Conservation (phyloP, 1,140 invertebrate genomes). For the Apis dorsata region DNA sequence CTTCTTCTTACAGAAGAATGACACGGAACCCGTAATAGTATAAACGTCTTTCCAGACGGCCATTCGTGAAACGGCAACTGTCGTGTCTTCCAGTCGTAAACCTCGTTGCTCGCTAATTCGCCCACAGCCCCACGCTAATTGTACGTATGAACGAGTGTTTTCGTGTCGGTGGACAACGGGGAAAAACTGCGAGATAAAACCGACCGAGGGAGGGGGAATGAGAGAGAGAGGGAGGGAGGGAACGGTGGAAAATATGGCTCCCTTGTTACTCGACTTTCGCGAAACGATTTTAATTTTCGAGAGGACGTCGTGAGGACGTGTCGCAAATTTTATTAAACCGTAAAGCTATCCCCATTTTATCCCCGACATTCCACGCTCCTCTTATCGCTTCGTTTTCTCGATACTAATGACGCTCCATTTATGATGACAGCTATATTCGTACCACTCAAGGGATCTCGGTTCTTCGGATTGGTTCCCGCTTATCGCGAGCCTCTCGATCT, state of each 20-base stretch:
- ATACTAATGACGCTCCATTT: background rate
- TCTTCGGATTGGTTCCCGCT: background rate
- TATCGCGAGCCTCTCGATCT: too few relatives aligned
- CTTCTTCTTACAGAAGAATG: background rate
- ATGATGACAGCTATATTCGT: background rate
- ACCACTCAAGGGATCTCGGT: background rate
- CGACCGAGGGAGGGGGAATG: background rate
- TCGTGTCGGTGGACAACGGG: too few relatives aligned
- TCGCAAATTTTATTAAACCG: constrained; percentile 18
- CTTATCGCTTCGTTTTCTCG: background rate
- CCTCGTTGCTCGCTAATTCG: constrained; percentile 49
- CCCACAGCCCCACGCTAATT: constrained; percentile 59
- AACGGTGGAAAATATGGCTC: background rate
- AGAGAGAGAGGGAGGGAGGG: too few relatives aligned
- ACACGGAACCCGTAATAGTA: constrained; percentile 14
- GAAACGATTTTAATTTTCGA: background rate
- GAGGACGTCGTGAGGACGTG: background rate
- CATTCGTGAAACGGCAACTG: constrained; percentile 32
- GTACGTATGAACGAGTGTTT: constrained; percentile 54
- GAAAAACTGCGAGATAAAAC: constrained; percentile 25
- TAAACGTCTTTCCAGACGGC: constrained; percentile 33
- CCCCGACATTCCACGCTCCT: background rate
- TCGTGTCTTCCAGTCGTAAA: constrained; percentile 56
- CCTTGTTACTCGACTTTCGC: constrained; percentile 11
- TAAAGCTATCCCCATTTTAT: background rate